phyloP scores from a whole-genome alignment of 2,797 vertebrate species.

The Peromyscus attwateri region DNA sequence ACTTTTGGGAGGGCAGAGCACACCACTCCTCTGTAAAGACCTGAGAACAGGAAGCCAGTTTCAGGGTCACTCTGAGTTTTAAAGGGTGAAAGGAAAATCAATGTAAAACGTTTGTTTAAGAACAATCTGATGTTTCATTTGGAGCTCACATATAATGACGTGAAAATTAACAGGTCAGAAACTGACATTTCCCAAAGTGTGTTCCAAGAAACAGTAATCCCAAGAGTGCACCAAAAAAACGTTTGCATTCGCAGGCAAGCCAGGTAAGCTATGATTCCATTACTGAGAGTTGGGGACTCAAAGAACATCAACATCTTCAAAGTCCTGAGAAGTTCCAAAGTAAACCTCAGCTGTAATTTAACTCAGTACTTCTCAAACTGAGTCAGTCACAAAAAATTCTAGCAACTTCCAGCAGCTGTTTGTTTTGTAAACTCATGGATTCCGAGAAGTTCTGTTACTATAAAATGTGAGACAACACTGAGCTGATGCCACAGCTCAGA shows the following conservation, averaged over 20 bases:
- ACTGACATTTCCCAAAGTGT: not conserved
- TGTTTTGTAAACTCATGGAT: not conserved
- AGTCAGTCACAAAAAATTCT: not conserved
- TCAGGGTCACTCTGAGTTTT: constrained; percentile 39
- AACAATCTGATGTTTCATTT: constrained; percentile 29
- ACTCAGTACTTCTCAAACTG: not conserved
- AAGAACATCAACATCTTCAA: constrained; percentile 35
- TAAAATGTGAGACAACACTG: not conserved
- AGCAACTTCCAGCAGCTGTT: not conserved
- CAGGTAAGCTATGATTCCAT: constrained; percentile 1
- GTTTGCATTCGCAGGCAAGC: not conserved
- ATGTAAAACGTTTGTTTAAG: not conserved
- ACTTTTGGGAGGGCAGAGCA: not conserved
- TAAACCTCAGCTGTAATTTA: constrained; percentile 22
- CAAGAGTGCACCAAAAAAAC: not conserved
- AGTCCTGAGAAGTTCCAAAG: constrained; percentile 11
- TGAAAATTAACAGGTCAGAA: not conserved
- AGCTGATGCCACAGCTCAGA: not conserved
- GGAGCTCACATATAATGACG: not conserved
- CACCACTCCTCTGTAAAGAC: not conserved
- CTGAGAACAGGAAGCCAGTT: not conserved
- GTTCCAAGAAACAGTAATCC: not conserved
- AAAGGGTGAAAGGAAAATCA: not conserved
- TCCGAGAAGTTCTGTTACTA: constrained; percentile 37
- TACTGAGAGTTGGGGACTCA: not conserved